Conservation (phyloP, 2,888 invertebrate species). For the Agonum fuliginosum region DNA sequence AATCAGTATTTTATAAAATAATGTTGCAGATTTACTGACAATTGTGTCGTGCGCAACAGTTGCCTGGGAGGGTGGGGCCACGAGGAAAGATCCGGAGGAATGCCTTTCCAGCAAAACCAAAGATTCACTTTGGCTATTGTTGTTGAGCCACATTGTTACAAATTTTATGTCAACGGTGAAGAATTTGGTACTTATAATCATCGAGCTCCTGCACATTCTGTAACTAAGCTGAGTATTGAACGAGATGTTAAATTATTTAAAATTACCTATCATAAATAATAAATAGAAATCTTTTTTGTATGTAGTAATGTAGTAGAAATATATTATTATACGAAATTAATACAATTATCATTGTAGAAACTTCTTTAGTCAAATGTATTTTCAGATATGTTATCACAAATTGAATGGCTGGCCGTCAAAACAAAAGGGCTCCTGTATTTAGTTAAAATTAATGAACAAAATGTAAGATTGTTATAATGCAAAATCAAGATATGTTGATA, state of each 20-base stretch:
- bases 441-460: no score
- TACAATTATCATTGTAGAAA: no score
- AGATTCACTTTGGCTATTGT: conserved; percentile 16
- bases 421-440: no score
- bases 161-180: conserved; percentile 13
- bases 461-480: no score
- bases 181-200: conserved; percentile 8
- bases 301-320: no score
- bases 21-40: conserved; percentile 12
- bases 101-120: neutral
- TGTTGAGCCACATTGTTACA: neutral
- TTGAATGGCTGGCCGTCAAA: no score
- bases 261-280: conserved; percentile 24
- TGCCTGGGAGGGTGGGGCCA: neutral
- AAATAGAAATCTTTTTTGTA: no score
- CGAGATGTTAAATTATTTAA: conserved; percentile 16
- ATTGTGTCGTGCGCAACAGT: conserved; percentile 23
- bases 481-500: no score
- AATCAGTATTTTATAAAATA: neutral
- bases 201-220: neutral
- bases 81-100: conserved; percentile 5
- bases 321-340: no score
- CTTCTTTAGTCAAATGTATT: no score
- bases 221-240: neutral
- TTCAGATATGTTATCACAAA: no score